Percentiles rank a stretch among this genome's conserved stretches.
Evolutionary conservation across 2,113 vertebrate species (phyloP).

Genomic region (Agelaius phoeniceus): DNA sequence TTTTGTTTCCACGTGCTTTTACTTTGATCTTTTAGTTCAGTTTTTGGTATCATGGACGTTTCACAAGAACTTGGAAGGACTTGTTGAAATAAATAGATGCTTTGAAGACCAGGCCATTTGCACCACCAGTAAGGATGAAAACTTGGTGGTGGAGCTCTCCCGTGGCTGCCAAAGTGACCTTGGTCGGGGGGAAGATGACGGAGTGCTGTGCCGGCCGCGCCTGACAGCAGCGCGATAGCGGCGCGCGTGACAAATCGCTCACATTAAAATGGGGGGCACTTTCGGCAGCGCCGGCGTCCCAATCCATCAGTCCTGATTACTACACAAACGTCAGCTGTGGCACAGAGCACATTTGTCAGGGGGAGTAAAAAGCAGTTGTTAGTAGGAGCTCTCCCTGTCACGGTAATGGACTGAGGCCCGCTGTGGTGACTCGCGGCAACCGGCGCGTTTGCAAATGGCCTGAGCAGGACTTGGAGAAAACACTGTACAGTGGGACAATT

Average conservation of each 20-base stretch:
- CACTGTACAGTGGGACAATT: background rate
- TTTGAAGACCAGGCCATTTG: slow-evolving; percentile 53
- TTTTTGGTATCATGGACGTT: background rate
- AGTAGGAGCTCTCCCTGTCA: slow-evolving; percentile 81
- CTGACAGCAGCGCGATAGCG: slow-evolving; percentile 82
- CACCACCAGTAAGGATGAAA: slow-evolving; percentile 55
- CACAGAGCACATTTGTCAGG: slow-evolving; percentile 83
- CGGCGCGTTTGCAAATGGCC: slow-evolving; percentile 49
- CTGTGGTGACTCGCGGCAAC: slow-evolving; percentile 55
- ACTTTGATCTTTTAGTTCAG: background rate
- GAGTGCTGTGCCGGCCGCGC: slow-evolving; percentile 71
- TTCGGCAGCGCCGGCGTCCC: slow-evolving; percentile 78
- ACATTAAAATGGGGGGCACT: slow-evolving; percentile 84
- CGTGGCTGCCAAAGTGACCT: slow-evolving; percentile 85
- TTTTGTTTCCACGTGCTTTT: background rate
- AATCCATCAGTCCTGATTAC: slow-evolving; percentile 92
- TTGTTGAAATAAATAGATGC: slow-evolving; percentile 28
- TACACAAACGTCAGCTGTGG: slow-evolving; percentile 81
- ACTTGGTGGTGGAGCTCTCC: slow-evolving; percentile 66
- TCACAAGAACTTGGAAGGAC: background rate
- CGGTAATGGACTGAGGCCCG: slow-evolving; percentile 75
- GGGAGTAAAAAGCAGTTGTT: slow-evolving; percentile 86
- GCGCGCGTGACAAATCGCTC: slow-evolving; percentile 82
- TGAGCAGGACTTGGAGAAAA: slow-evolving; percentile 37
- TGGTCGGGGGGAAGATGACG: slow-evolving; percentile 82